phyloP scores from a whole-genome alignment of 2,113 vertebrate genomes.

The Melanerpes aurifrons region DNA sequence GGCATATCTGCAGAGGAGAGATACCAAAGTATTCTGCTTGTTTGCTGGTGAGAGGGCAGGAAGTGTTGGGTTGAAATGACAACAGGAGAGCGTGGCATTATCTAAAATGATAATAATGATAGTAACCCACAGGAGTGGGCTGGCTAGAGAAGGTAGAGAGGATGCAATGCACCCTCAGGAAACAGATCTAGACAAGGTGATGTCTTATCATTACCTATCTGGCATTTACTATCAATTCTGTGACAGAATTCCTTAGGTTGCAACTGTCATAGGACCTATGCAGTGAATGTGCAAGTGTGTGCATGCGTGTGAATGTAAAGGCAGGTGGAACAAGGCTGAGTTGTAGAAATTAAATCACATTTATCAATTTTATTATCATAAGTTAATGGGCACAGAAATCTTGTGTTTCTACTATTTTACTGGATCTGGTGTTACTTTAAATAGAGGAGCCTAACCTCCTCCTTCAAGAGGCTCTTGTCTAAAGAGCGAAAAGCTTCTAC shows the following conservation, averaged over 20 bases:
- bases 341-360: not conserved
- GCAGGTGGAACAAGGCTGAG: too few species aligned
- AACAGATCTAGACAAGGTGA: not conserved
- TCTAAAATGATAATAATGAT: not conserved
- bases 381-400: not conserved
- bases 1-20: not conserved
- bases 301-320: not conserved
- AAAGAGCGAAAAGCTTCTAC: not conserved
- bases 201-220: not conserved
- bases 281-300: not conserved
- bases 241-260: not conserved
- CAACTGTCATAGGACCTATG: not conserved
- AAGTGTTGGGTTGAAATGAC: not conserved
- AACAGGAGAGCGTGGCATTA: not conserved
- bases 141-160: too few species aligned
- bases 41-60: not conserved
- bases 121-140: accelerated
- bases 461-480: not conserved
- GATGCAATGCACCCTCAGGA: not conserved
- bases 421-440: not conserved
- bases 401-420: not conserved
- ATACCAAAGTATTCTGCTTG: not conserved
- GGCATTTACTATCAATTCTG: not conserved
- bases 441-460: not conserved
- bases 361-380: not conserved